phyloP scores from a whole-genome alignment of 2,797 vertebrate genomes.

The Danio tinwini region DNA sequence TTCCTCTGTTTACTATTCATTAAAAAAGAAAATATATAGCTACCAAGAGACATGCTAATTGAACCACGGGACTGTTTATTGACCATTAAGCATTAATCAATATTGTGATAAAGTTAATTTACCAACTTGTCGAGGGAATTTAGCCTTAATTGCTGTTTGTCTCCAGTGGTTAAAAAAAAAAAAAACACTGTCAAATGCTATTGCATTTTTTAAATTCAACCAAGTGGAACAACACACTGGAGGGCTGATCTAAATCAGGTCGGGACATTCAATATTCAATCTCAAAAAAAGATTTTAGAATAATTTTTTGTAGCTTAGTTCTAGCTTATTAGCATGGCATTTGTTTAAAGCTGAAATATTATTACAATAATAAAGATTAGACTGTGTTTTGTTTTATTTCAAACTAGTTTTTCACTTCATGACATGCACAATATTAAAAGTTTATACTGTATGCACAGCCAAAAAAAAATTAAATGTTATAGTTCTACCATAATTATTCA shows the following conservation, averaged over 20 bases:
- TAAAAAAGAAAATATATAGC: background rate
- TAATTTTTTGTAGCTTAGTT: background rate
- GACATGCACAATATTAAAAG: background rate
- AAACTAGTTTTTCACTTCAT: background rate
- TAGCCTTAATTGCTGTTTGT: conserved; percentile 27
- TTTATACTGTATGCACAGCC: background rate
- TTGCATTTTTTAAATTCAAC: conserved; percentile 11
- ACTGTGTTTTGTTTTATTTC: background rate
- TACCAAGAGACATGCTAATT: background rate
- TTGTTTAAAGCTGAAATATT: conserved; percentile 1
- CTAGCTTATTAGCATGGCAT: background rate
- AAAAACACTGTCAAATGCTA: conserved; percentile 3
- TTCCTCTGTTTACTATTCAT: conserved; percentile 9
- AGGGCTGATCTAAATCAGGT: background rate
- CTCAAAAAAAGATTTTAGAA: background rate
- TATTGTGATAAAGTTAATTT: conserved; percentile 38
- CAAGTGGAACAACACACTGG: conserved; percentile 14
- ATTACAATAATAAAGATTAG: background rate
- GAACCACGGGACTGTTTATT: conserved; percentile 24
- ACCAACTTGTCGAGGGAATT: conserved; percentile 27
- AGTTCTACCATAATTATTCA: too few species aligned
- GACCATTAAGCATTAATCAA: conserved; percentile 33
- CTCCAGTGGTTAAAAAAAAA: conserved; percentile 33
- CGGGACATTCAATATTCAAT: conserved; percentile 6
- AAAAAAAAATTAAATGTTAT: too few species aligned